Conservation (phyloP, 2,113 vertebrate genomes). For the Panurus biarmicus region DNA sequence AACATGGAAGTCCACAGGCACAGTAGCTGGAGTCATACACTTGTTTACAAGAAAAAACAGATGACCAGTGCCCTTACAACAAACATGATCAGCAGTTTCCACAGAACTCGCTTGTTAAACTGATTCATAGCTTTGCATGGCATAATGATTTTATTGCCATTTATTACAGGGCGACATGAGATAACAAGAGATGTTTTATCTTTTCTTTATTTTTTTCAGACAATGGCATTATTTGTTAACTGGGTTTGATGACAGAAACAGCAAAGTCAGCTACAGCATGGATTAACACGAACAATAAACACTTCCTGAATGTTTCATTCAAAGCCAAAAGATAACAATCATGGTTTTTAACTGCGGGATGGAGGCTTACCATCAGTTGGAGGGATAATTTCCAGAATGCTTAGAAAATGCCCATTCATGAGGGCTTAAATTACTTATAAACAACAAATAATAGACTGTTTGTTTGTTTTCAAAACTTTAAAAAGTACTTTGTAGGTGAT, state of each 20-base stretch:
- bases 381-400: neutral
- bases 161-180: neutral
- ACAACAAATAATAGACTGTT: neutral
- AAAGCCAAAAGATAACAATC: conserved; percentile 21
- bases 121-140: neutral
- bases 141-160: conserved; percentile 39
- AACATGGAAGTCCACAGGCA: neutral
- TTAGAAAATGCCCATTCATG: neutral
- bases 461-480: neutral
- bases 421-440: neutral
- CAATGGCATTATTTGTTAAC: conserved; percentile 32
- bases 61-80: neutral
- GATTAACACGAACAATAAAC: conserved; percentile 35
- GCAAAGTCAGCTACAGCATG: conserved; percentile 31
- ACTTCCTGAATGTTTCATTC: conserved; percentile 35
- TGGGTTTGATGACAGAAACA: conserved; percentile 10
- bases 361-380: neutral
- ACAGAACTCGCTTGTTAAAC: conserved; percentile 34
- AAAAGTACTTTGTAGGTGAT: neutral
- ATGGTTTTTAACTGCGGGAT: neutral
- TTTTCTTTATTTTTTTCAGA: conserved; percentile 20
- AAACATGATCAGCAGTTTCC: conserved; percentile 37
- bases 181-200: conserved; percentile 32
- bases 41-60: conserved; percentile 29
- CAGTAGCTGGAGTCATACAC: neutral